A percentile compares a stretch with the other conserved stretches of the same genome.
Evolutionary conservation across 1,140 invertebrate species (phyloP).

Genomic region (Campoletis sonorensis): DNA sequence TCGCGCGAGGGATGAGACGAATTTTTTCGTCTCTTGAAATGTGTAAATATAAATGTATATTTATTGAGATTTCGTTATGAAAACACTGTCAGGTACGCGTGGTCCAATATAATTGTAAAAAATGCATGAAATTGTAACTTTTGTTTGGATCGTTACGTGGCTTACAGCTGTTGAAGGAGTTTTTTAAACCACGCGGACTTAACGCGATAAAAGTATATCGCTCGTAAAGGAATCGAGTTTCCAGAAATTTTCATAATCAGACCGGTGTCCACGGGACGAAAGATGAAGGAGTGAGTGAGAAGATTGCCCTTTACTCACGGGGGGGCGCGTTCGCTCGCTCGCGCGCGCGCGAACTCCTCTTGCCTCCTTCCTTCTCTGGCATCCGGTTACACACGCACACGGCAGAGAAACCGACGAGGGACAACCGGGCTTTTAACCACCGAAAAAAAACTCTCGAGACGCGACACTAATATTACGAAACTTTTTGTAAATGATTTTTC

Average conservation of each 20-base stretch:
- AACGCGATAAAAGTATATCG: not conserved
- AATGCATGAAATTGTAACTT: no score
- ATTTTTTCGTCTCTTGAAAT: not conserved
- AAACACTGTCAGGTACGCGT: no score
- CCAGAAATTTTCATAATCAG: constrained; percentile 12
- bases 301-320: not conserved
- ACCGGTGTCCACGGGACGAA: not conserved
- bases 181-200: not conserved
- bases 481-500: not conserved
- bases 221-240: not conserved
- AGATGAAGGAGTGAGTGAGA: not conserved
- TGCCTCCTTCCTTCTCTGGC: constrained; percentile 35
- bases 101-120: no score
- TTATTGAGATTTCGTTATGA: no score
- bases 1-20: constrained; percentile 21
- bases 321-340: not conserved
- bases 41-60: not conserved
- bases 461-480: not conserved
- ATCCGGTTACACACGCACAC: constrained; percentile 40
- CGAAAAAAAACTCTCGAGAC: not conserved
- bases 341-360: not conserved
- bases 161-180: not conserved
- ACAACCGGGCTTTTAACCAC: not conserved
- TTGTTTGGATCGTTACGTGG: not conserved
- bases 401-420: not conserved